Percentiles rank a stretch among this genome's conserved stretches.
Evolutionary conservation across 2,888 invertebrate species (phyloP).

Genomic region (Amiota minor): DNA sequence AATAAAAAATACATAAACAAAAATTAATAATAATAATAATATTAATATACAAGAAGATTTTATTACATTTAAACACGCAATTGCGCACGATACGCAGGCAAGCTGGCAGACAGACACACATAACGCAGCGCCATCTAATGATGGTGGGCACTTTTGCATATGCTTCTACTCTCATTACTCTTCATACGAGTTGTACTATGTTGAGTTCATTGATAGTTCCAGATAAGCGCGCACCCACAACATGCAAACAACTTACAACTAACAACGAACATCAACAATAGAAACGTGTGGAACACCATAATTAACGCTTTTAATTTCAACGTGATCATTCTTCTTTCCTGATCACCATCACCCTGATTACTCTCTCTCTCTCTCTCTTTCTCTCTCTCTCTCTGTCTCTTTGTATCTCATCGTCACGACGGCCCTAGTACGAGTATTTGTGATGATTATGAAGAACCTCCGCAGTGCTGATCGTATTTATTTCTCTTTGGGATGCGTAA

Average conservation of each 20-base stretch:
- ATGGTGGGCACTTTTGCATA: constrained; percentile 57
- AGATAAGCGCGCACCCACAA: constrained; percentile 29
- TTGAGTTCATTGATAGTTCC: constrained; percentile 33
- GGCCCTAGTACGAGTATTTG: neutral
- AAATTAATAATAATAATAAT: neutral
- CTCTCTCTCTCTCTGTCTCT: constrained; percentile 16
- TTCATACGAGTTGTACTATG: neutral
- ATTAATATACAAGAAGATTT: neutral
- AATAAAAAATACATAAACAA: constrained; percentile 7
- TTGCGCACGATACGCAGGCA: neutral
- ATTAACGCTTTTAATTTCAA: constrained; percentile 57
- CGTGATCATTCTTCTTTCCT: constrained; percentile 31
- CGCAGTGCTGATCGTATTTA: constrained; percentile 22
- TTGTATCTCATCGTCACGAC: constrained; percentile 38
- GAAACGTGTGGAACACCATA: constrained; percentile 39
- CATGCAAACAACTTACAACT: constrained; percentile 25
- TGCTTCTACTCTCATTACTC: constrained; percentile 19
- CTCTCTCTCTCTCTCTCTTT: constrained; percentile 14
- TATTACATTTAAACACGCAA: constrained; percentile 24
- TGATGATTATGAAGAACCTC: too few relatives aligned
- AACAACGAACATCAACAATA: constrained; percentile 14
- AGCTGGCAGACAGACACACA: neutral
- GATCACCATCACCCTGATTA: constrained; percentile 19
- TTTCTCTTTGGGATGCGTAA: too few relatives aligned
- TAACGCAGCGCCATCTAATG: constrained; percentile 13